These are phyloP conservation scores for Enoplosus armatus DNA, from an alignment of 2,797 vertebrate genomes.

Conservation along the genomic window DNA sequence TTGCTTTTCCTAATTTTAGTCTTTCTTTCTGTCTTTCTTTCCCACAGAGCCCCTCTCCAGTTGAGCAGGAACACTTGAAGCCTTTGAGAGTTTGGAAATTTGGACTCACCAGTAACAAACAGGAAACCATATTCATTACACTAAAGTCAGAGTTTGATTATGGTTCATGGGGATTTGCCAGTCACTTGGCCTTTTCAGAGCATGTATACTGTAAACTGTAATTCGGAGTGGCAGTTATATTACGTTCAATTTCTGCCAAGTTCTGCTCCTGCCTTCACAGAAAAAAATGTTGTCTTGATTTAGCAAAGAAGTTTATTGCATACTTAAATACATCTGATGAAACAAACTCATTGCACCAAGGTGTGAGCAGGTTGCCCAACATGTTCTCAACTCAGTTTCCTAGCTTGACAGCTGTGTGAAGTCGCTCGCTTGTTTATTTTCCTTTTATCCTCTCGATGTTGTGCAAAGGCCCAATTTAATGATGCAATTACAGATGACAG, in stretches of 20 bases:
- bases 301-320: slow-evolving; percentile 20
- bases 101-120: slow-evolving; percentile 51
- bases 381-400: slow-evolving; percentile 26
- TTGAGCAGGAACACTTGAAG: slow-evolving; percentile 14
- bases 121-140: slow-evolving; percentile 63
- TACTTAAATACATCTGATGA: slow-evolving; percentile 44
- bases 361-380: slow-evolving; percentile 58
- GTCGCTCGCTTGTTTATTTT: slow-evolving; percentile 10
- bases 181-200: slow-evolving; percentile 26
- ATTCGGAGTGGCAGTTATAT: slow-evolving; percentile 55
- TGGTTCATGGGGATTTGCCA: slow-evolving; percentile 44
- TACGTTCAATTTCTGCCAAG: slow-evolving; percentile 28
- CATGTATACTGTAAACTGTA: slow-evolving; percentile 45
- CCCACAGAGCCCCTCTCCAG: neutral
- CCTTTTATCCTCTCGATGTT: slow-evolving; percentile 7
- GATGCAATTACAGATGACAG: slow-evolving; percentile 41
- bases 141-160: slow-evolving; percentile 51
- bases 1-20: neutral
- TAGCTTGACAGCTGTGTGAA: slow-evolving; percentile 25
- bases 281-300: slow-evolving; percentile 9
- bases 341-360: slow-evolving; percentile 52
- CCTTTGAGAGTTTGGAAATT: slow-evolving; percentile 59
- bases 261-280: neutral
- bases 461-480: slow-evolving; percentile 49
- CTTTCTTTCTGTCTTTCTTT: neutral